phyloP scores from a whole-genome alignment of 2,113 vertebrate species.

The Malurus elegans region DNA sequence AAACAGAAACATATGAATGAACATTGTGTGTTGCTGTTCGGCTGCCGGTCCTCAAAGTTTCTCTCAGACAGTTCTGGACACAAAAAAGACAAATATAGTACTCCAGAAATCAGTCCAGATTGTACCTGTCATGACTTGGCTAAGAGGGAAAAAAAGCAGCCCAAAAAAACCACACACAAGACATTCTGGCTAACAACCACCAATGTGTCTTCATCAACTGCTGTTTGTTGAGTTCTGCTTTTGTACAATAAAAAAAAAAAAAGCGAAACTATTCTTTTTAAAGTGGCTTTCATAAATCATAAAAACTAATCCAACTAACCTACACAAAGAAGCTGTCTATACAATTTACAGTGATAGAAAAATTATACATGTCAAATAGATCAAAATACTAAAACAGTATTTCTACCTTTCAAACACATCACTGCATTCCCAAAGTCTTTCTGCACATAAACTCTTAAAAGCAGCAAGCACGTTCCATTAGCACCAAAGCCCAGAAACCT shows the following conservation, averaged over 20 bases:
- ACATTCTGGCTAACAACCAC: conserved; percentile 35
- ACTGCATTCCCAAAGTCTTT: neutral
- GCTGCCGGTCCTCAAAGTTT: neutral
- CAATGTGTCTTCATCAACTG: conserved; percentile 28
- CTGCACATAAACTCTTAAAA: neutral
- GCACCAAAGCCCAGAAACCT: neutral
- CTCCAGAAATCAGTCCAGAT: conserved; percentile 25
- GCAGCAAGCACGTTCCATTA: neutral
- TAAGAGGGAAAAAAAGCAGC: neutral
- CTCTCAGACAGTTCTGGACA: conserved; percentile 18
- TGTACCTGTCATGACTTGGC: conserved; percentile 63
- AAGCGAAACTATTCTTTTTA: neutral
- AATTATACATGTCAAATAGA: conserved; percentile 40
- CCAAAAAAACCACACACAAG: conserved; percentile 3
- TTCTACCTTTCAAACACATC: conserved; percentile 58
- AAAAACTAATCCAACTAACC: conserved; percentile 63
- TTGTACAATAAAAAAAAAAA: neutral
- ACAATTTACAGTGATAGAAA: conserved; percentile 40
- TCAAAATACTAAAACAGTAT: conserved; percentile 48
- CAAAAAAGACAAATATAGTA: conserved; percentile 38
- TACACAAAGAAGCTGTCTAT: conserved; percentile 33
- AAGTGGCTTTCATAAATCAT: conserved; percentile 53
- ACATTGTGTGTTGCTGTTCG: neutral
- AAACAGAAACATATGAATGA: neutral
- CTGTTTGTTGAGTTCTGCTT: neutral